phyloP scores from a whole-genome alignment of 2,113 vertebrate species.

The Anolis sagrei region DNA sequence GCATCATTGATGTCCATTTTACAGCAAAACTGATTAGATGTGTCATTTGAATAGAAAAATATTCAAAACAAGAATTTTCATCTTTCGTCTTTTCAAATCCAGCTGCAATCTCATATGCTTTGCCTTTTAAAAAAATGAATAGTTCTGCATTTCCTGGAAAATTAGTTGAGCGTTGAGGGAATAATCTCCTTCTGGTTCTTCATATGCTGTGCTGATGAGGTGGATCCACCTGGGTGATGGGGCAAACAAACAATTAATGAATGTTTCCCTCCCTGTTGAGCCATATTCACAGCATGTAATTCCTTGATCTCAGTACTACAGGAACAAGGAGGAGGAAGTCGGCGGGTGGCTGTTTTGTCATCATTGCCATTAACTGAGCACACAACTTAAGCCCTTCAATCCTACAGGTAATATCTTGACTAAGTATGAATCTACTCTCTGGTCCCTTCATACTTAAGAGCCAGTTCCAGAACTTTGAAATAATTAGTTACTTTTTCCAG shows the following conservation, averaged over 20 bases:
- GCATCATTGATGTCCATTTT: neutral
- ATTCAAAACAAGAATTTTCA: no score
- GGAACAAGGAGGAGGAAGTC: neutral
- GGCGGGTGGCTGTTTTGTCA: neutral
- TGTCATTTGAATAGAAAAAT: neutral
- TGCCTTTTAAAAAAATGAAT: neutral
- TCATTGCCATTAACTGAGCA: neutral
- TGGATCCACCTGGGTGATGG: neutral
- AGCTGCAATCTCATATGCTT: neutral
- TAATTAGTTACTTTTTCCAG: no score
- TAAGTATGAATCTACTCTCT: neutral
- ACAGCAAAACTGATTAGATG: slow-evolving; percentile 20
- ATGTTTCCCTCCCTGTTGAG: neutral
- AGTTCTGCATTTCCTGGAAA: neutral
- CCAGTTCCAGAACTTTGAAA: neutral
- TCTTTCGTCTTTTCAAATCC: slow-evolving; percentile 8
- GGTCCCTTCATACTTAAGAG: neutral
- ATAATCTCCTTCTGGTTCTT: neutral
- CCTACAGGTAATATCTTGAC: neutral
- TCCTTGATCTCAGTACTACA: neutral
- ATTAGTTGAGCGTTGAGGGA: neutral
- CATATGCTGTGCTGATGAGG: neutral
- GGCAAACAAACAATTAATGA: neutral
- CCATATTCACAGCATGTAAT: neutral
- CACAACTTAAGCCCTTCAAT: neutral